Conservation (phyloP, 2,113 vertebrate species). For the Pseudonaja textilis region DNA sequence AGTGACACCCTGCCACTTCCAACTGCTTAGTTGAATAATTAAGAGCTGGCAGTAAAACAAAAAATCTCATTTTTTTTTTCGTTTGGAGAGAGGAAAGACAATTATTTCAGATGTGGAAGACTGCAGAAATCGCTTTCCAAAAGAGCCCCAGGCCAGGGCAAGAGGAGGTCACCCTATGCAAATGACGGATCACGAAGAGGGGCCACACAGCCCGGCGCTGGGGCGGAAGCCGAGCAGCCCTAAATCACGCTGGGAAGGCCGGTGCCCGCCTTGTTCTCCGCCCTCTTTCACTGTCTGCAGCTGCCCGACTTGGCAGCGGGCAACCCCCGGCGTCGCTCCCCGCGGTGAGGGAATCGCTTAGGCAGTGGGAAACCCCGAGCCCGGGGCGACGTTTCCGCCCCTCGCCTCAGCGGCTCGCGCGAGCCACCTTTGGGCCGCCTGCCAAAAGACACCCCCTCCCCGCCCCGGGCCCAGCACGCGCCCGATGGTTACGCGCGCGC, state of each 20-base stretch:
- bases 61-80: background rate
- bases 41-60: background rate
- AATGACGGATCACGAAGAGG: background rate
- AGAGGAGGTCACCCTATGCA: conserved; percentile 28
- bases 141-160: background rate
- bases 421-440: background rate
- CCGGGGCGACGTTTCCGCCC: background rate
- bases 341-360: background rate
- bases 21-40: rapidly evolving
- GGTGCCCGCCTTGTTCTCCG: conserved; percentile 4
- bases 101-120: background rate
- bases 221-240: conserved; percentile 71
- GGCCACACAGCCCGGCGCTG: conserved; percentile 51
- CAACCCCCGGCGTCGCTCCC: background rate
- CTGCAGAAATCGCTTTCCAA: background rate
- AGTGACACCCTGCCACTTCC: background rate
- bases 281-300: conserved; percentile 34
- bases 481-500: background rate
- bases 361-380: background rate
- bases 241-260: conserved; percentile 65
- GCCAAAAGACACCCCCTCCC: background rate
- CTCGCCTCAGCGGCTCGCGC: background rate
- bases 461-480: background rate
- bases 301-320: conserved; percentile 24
- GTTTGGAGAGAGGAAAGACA: too few relatives aligned